Evolutionary conservation across 2,888 invertebrate species (phyloP).

Genomic region (Meta bourneti): DNA sequence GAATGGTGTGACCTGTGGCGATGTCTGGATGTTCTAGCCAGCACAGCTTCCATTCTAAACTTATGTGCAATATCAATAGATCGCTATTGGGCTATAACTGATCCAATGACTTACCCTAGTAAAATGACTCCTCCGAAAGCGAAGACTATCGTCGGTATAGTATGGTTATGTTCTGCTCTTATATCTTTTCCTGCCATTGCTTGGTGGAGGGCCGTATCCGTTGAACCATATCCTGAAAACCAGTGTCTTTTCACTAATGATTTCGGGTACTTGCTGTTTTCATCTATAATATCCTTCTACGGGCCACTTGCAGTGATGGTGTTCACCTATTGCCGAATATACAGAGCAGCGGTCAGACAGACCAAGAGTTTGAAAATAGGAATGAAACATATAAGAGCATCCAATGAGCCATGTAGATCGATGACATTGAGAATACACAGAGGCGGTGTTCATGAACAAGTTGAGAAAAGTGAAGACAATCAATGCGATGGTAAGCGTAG

Average conservation of each 20-base stretch:
- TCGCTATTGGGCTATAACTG: slow-evolving; percentile 98
- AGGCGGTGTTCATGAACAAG: slow-evolving; percentile 84
- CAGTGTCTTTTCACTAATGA: slow-evolving; percentile 98
- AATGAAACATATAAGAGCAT: slow-evolving; percentile 85
- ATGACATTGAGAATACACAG: slow-evolving; percentile 95
- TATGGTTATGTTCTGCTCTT: slow-evolving; percentile 97
- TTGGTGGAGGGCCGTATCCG: slow-evolving; percentile 84
- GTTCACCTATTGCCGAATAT: slow-evolving; percentile 97
- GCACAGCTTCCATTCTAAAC: slow-evolving; percentile 98
- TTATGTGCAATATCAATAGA: slow-evolving; percentile 97
- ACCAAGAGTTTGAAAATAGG: slow-evolving; percentile 94
- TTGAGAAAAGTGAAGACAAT: not conserved
- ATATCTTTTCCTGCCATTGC: slow-evolving; percentile 98
- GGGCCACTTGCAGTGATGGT: slow-evolving; percentile 98
- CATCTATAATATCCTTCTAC: slow-evolving; percentile 98
- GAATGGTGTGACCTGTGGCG: slow-evolving; percentile 99
- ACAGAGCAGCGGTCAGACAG: slow-evolving; percentile 95
- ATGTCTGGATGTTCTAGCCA: slow-evolving; percentile 96
- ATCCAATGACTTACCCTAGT: slow-evolving; percentile 98
- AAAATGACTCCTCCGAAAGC: slow-evolving; percentile 94
- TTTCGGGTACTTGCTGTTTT: slow-evolving; percentile 96
- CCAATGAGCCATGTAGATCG: slow-evolving; percentile 75
- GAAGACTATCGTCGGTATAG: slow-evolving; percentile 92
- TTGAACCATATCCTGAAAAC: slow-evolving; percentile 82
- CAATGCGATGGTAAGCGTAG: slow-evolving; percentile 1